Percentiles rank a stretch among this genome's conserved stretches.
phyloP scores from a whole-genome alignment of 2,888 invertebrate genomes.

The Tineola bisselliella region DNA sequence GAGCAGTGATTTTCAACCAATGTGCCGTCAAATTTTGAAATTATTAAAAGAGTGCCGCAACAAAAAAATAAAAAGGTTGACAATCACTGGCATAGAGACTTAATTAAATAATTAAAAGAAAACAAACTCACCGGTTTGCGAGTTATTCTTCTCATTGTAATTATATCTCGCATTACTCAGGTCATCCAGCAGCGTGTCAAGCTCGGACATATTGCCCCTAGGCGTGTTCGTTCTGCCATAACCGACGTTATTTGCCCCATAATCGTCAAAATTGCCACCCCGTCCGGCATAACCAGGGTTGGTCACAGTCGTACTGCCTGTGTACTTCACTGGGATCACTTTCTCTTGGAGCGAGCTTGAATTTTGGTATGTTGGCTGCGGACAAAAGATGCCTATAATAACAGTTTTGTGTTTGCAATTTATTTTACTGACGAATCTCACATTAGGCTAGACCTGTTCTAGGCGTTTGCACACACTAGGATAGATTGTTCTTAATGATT shows the following conservation, averaged over 20 bases:
- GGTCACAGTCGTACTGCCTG: constrained; percentile 23
- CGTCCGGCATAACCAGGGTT: neutral
- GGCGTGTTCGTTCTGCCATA: constrained; percentile 27
- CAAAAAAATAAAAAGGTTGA: too few relatives aligned
- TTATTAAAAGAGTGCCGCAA: too few relatives aligned
- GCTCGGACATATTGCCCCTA: constrained; percentile 83
- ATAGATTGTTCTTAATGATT: too few relatives aligned
- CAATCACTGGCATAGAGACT: too few relatives aligned
- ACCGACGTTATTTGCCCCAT: constrained; percentile 17
- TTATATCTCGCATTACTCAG: constrained; percentile 79
- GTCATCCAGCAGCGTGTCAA: constrained; percentile 92
- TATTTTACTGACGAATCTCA: too few relatives aligned
- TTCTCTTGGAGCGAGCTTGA: constrained; percentile 53
- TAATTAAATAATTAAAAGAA: neutral
- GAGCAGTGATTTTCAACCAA: too few relatives aligned
- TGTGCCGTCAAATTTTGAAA: too few relatives aligned
- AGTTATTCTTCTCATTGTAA: constrained; percentile 41
- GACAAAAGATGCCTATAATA: constrained; percentile 18
- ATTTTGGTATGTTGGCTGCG: constrained; percentile 75
- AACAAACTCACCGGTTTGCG: constrained; percentile 34
- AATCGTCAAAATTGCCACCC: neutral
- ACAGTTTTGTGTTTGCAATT: too few relatives aligned
- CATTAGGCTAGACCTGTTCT: too few relatives aligned
- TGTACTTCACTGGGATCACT: constrained; percentile 54
- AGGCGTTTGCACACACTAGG: too few relatives aligned